These are phyloP conservation scores for Stratiomys singularior DNA, from an alignment of 2,888 invertebrate species.

Conservation along the genomic window DNA sequence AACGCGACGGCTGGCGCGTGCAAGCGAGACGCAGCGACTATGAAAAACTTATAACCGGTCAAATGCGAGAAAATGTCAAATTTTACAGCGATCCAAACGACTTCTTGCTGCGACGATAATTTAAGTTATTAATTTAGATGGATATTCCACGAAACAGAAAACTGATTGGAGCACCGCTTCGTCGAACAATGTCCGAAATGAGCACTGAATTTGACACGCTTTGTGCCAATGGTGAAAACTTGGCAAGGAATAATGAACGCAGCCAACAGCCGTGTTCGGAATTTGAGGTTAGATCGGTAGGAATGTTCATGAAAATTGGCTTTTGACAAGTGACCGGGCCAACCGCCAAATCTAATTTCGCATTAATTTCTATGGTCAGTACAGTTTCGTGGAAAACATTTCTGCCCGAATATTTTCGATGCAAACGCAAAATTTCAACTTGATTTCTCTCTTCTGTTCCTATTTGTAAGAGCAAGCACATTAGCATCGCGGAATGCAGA, in stretches of 20 bases:
- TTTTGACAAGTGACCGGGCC: neutral
- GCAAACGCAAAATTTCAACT: too few relatives aligned
- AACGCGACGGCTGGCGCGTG: conserved; percentile 10
- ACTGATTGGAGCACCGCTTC: too few relatives aligned
- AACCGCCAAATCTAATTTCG: conserved; percentile 22
- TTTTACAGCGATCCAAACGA: neutral
- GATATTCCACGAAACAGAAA: neutral
- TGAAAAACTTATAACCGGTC: conserved; percentile 42
- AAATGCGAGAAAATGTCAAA: conserved; percentile 38
- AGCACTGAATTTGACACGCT: conserved; percentile 2
- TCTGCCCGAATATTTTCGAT: neutral
- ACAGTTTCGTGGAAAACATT: neutral
- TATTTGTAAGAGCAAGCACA: too few relatives aligned
- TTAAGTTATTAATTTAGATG: neutral
- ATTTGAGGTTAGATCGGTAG: conserved; percentile 26
- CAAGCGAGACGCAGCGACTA: neutral
- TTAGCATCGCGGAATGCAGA: too few relatives aligned
- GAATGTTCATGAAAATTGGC: neutral
- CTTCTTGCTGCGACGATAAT: neutral
- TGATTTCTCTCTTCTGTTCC: too few relatives aligned
- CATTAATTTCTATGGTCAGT: neutral
- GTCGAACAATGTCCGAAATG: too few relatives aligned
- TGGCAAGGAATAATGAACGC: conserved; percentile 10
- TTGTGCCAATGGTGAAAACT: conserved; percentile 15
- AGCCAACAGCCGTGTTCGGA: conserved; percentile 3